Percentiles rank a stretch among this genome's conserved stretches.
Evolutionary conservation across 2,797 vertebrate species (phyloP).

Genomic region (Smutsia temminckii): DNA sequence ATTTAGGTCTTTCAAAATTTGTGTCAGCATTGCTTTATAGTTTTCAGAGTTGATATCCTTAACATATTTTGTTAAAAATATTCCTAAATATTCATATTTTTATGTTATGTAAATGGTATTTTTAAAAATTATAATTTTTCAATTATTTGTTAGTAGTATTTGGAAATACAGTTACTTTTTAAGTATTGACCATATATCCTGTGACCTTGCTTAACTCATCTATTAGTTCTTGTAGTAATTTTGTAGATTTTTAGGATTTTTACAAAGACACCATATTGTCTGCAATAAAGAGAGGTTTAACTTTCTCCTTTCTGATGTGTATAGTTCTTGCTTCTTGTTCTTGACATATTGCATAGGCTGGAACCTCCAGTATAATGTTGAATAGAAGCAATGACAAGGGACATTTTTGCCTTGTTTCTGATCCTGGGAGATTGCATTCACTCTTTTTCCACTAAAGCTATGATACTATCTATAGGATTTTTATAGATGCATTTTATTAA

Average conservation of each 20-base stretch:
- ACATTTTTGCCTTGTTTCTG: background rate
- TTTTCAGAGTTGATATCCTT: constrained; percentile 1
- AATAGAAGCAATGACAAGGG: background rate
- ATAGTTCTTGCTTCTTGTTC: background rate
- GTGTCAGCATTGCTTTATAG: background rate
- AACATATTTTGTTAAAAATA: background rate
- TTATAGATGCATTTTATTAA: background rate
- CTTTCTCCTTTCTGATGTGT: too few species aligned
- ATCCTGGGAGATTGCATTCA: too few species aligned
- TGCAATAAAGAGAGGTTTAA: background rate
- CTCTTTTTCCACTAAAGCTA: background rate
- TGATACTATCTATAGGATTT: background rate
- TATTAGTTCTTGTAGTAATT: background rate
- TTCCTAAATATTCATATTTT: background rate
- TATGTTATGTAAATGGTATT: background rate
- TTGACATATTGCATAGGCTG: background rate
- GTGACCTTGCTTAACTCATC: background rate
- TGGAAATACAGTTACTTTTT: background rate
- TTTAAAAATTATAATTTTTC: background rate
- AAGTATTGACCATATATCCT: background rate
- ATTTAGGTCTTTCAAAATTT: background rate
- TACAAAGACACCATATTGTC: background rate
- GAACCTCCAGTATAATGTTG: background rate
- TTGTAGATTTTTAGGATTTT: background rate
- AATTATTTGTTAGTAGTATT: background rate